phyloP scores from a whole-genome alignment of 2,888 invertebrate species.

The Hirtodrosophila histrioides region DNA sequence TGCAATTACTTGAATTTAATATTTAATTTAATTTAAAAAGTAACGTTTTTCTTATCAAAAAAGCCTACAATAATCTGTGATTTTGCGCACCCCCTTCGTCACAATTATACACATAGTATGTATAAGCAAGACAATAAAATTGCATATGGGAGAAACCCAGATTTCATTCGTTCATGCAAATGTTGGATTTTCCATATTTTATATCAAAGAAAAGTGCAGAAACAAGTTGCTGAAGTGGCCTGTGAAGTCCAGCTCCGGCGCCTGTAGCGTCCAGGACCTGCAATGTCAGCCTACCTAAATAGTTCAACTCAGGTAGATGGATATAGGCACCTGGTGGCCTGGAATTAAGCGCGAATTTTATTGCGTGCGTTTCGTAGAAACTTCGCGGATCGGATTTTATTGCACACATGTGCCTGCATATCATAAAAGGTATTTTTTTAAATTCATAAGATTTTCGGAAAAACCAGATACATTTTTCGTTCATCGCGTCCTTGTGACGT shows the following conservation, averaged over 20 bases:
- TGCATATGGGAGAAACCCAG: constrained; percentile 60
- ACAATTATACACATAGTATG: constrained; percentile 6
- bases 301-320: constrained; percentile 41
- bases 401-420: constrained; percentile 43
- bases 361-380: constrained; percentile 59
- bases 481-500: constrained; percentile 38
- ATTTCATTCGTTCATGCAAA: constrained; percentile 64
- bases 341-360: constrained; percentile 57
- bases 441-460: constrained; percentile 80
- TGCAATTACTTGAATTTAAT: no score
- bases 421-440: constrained; percentile 57
- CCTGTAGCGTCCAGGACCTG: constrained; percentile 28
- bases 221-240: constrained; percentile 69
- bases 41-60: not conserved
- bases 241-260: constrained; percentile 21
- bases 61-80: not conserved
- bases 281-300: constrained; percentile 65
- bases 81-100: constrained; percentile 36
- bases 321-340: constrained; percentile 50
- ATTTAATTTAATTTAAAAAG: no score
- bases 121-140: constrained; percentile 52
- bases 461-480: constrained; percentile 65
- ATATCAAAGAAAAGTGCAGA: constrained; percentile 67
- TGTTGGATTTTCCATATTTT: constrained; percentile 72
- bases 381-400: constrained; percentile 66